Base-by-base conservation (phyloP, 2,797 vertebrate species). In the Bucorvus abyssinicus region DNA sequence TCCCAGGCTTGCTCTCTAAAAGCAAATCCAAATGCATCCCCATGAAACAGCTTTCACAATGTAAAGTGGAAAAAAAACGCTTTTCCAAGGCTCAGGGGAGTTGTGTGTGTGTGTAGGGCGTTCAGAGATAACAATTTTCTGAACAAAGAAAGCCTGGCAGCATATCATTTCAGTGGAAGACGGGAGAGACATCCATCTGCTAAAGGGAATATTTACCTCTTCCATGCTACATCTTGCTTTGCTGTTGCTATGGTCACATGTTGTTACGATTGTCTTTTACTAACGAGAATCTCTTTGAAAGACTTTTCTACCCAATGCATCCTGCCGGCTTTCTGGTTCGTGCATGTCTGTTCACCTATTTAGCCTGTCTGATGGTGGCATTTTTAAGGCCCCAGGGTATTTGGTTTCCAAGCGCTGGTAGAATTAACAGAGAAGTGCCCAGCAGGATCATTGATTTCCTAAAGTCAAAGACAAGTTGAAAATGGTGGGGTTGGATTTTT, bases 241-340 rank as follows among this genome's bases (percentile, higher is more conserved):
- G 1, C 42, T 60, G 94, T 96, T 96, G 87, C 94, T 96, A 95
- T 94, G 89, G 95, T 79, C 87, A 73, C 93, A 79, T 68, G 67
- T 86, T 78, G 47, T 90, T 94, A 63, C 65, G 87, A 74, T 87
- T 94, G 63, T 84, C 65, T 91, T 89, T 79, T 73, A 76, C 84
- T 53, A 88, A 79, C 63, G 76, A 84, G 36, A 76, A 45, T 86
- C 47, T 95, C 61, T 76, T 74, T 88, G 61, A 79, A 94, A 87
- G 77, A 87, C 29, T 90, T 84, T 86, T 90, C 77, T 87, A 56
- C 70, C 32, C 71, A 42, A 36, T 32, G 21, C 21, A 68, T 87
- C 70, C 44, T 93, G 83, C 63, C 49, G 82, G 63, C 70, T 84
- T 86, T 76, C 77, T 74, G 14, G 19, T 70, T 88, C 40, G 63